These are phyloP conservation scores for Mycteria americana DNA, from an alignment of 2,797 vertebrate genomes.

Conservation along the genomic window DNA sequence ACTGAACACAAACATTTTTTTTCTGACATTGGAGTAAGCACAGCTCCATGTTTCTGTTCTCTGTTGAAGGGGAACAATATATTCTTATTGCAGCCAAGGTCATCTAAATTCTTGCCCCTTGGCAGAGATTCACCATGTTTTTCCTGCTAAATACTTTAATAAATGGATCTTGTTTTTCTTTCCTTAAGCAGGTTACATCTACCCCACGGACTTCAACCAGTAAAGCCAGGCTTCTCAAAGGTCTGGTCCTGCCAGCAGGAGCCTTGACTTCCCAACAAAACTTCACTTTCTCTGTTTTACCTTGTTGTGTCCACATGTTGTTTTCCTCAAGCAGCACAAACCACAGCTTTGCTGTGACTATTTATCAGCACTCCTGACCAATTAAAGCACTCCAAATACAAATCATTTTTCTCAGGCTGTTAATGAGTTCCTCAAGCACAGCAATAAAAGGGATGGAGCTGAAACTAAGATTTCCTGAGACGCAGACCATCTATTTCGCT, in stretches of 20 bases:
- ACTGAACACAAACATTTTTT: slow-evolving; percentile 48
- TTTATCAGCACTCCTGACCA: background rate
- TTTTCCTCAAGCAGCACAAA: background rate
- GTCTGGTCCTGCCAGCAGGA: background rate
- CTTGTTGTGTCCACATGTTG: background rate
- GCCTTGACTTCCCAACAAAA: background rate
- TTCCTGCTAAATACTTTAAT: background rate
- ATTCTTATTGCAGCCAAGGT: slow-evolving; percentile 13
- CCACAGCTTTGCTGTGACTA: background rate
- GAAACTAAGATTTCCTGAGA: background rate
- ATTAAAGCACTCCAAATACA: background rate
- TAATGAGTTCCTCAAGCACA: background rate
- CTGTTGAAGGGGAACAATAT: slow-evolving; percentile 42
- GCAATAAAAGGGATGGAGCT: background rate
- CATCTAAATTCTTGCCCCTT: slow-evolving; percentile 22
- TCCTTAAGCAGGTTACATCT: background rate
- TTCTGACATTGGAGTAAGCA: slow-evolving; percentile 28
- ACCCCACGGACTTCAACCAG: background rate
- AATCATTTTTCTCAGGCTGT: background rate
- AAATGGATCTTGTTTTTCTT: background rate
- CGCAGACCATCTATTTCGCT: background rate
- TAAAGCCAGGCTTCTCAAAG: background rate
- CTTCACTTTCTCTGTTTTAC: background rate
- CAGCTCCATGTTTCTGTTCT: slow-evolving; percentile 38
- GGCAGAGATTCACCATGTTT: background rate